phyloP scores from a whole-genome alignment of 2,888 invertebrate species.

The Torymus auratus region DNA sequence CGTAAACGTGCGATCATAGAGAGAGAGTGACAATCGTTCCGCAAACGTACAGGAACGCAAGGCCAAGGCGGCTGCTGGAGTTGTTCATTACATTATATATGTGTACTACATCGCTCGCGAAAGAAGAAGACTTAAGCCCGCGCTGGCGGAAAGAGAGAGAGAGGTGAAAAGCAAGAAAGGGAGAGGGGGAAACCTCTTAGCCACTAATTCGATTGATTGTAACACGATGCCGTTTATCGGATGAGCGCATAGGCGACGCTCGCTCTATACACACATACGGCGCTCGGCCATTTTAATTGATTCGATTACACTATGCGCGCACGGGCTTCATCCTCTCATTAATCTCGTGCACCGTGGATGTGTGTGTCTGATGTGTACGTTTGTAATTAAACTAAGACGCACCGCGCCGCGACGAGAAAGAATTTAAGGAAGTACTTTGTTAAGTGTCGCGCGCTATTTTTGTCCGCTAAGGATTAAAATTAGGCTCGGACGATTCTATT shows the following conservation, averaged over 20 bases:
- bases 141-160: neutral
- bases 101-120: neutral
- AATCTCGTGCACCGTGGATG: neutral
- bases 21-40: no score
- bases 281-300: slow-evolving; percentile 67
- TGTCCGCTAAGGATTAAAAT: no score
- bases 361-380: no score
- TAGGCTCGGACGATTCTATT: no score
- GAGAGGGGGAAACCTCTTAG: slow-evolving; percentile 53
- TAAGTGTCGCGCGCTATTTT: no score
- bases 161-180: neutral
- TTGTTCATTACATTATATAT: no score
- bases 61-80: no score
- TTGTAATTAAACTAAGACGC: no score
- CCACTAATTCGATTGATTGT: slow-evolving; percentile 69
- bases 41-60: no score
- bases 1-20: no score
- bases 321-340: slow-evolving; percentile 49
- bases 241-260: slow-evolving; percentile 61
- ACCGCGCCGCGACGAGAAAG: no score
- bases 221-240: slow-evolving; percentile 70
- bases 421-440: no score
- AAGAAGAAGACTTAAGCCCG: slow-evolving; percentile 15
- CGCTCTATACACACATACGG: slow-evolving; percentile 49
- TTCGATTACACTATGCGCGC: slow-evolving; percentile 66